phyloP scores from a whole-genome alignment of 2,113 vertebrate genomes.

The Notarius quadriscutis region DNA sequence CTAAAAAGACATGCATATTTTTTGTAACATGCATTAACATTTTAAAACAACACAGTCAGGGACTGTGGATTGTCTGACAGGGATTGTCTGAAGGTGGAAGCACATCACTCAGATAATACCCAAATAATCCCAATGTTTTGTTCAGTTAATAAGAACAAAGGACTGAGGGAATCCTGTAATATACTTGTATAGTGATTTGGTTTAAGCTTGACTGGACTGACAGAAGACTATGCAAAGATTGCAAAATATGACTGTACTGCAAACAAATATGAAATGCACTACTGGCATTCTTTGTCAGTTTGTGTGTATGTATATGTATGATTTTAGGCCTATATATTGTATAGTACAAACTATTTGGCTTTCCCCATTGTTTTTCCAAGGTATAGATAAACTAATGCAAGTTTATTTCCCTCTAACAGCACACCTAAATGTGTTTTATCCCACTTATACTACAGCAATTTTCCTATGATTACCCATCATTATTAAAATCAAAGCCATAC shows the following conservation, averaged over 20 bases:
- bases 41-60: not conserved
- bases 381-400: not conserved
- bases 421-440: not conserved
- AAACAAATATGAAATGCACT: not conserved
- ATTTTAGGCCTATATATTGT: not conserved
- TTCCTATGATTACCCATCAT: not conserved
- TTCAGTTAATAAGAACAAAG: not conserved
- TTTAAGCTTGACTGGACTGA: not conserved
- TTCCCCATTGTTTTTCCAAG: not conserved
- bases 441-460: not conserved
- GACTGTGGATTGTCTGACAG: too few species aligned
- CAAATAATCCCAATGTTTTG: too few species aligned
- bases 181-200: not conserved
- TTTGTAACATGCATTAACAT: not conserved
- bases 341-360: not conserved
- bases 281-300: not conserved
- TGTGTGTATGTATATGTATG: not conserved
- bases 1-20: constrained; percentile 5
- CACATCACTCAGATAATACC: too few species aligned
- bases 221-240: not conserved
- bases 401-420: not conserved
- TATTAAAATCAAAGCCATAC: not conserved
- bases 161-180: not conserved
- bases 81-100: not conserved
- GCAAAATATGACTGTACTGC: not conserved